Percentiles rank a stretch among this genome's conserved stretches.
Conservation (phyloP, 2,113 vertebrate genomes). For the Cebidichthys violaceus region DNA sequence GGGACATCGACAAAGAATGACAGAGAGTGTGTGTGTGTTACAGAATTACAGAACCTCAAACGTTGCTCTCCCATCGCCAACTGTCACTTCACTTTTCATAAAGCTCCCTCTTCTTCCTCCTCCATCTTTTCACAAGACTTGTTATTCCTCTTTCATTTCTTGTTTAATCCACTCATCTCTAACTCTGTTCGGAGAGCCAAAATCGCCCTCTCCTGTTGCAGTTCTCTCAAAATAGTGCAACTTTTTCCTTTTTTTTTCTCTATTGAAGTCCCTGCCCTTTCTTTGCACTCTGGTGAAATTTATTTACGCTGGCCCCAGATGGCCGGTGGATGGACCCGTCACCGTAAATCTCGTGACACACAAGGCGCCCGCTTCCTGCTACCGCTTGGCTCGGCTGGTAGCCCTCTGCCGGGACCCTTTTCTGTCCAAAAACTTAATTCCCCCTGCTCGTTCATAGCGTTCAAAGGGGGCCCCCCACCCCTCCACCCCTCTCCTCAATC, state of each 20-base stretch:
- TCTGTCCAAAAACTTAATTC: constrained; percentile 63
- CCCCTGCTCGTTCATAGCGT: constrained; percentile 39
- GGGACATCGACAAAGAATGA: constrained; percentile 53
- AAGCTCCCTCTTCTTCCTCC: not conserved
- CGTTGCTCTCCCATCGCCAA: constrained; percentile 36
- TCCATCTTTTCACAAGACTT: not conserved
- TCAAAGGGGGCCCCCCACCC: constrained; percentile 56
- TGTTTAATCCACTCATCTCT: not conserved
- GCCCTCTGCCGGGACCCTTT: constrained; percentile 67
- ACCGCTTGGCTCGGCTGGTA: constrained; percentile 65
- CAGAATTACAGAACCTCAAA: not conserved
- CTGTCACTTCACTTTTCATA: constrained; percentile 17
- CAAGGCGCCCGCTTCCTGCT: constrained; percentile 74
- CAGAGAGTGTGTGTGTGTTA: constrained; percentile 47
- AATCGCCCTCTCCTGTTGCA: not conserved
- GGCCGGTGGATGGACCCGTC: constrained; percentile 73
- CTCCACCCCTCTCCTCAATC: constrained; percentile 67
- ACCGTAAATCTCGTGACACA: constrained; percentile 72
- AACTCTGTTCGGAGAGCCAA: not conserved
- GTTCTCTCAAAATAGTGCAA: not conserved
- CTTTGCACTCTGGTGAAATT: constrained; percentile 44
- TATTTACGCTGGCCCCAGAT: constrained; percentile 69
- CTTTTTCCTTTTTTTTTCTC: not conserved
- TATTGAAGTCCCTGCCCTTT: constrained; percentile 29
- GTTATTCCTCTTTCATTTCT: constrained; percentile 4